Percentiles rank a stretch among this genome's conserved stretches.
Evolutionary conservation across 2,113 vertebrate genomes (phyloP).

Genomic region (Vulpes ferrilata): DNA sequence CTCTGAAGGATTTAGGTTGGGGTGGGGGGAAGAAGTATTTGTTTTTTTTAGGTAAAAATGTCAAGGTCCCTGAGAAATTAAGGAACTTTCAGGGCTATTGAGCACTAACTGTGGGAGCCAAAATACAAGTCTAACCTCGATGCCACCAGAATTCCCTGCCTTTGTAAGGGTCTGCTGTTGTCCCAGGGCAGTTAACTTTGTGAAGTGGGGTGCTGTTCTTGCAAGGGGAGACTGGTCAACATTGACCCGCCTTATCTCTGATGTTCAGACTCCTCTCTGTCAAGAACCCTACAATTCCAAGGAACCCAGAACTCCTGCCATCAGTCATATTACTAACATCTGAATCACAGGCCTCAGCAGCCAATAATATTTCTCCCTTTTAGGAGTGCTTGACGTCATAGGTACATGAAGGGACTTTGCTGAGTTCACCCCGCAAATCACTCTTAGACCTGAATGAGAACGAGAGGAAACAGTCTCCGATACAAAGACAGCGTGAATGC

Average conservation of each 20-base stretch:
- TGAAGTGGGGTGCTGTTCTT: neutral
- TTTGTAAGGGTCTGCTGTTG: neutral
- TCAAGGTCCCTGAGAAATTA: neutral
- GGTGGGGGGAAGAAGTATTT: too few species aligned
- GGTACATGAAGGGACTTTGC: neutral
- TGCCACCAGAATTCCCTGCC: fast-evolving
- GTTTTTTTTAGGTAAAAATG: neutral
- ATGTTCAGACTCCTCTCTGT: neutral
- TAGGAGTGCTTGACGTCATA: neutral
- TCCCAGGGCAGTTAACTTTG: neutral
- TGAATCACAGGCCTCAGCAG: neutral
- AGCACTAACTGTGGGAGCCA: neutral
- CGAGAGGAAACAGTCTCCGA: neutral
- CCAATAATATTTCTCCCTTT: neutral
- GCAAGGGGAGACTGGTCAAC: neutral
- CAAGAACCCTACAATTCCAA: neutral
- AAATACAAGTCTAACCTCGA: neutral
- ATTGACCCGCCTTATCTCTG: neutral
- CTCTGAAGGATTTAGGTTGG: neutral
- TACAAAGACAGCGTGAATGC: constrained; percentile 61
- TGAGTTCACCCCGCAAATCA: constrained; percentile 14
- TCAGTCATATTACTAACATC: neutral
- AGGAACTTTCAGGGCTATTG: neutral
- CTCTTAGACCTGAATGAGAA: neutral
- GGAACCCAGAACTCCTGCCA: neutral